phyloP scores from a whole-genome alignment of 2,113 vertebrate genomes.

The Apus apus region DNA sequence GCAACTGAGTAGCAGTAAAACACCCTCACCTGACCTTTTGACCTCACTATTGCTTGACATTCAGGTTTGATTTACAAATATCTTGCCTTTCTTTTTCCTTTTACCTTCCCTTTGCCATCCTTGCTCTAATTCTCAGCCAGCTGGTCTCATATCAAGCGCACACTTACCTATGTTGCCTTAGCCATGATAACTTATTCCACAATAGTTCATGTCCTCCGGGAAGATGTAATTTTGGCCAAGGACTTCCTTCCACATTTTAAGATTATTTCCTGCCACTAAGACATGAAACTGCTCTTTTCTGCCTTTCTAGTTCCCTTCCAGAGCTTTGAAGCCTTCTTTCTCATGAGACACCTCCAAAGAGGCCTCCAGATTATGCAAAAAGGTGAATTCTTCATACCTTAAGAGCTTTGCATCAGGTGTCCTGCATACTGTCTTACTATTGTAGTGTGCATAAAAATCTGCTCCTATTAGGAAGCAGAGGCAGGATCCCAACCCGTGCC shows the following conservation, averaged over 20 bases:
- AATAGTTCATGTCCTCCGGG: not conserved
- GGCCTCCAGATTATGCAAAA: not conserved
- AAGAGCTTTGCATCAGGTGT: not conserved
- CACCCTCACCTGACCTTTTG: not conserved
- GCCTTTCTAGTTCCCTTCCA: not conserved
- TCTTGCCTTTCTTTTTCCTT: not conserved
- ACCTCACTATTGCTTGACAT: not conserved
- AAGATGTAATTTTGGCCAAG: not conserved
- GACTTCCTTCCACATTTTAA: not conserved
- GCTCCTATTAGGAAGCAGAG: not conserved
- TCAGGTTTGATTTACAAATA: not conserved
- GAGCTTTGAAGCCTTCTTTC: not conserved
- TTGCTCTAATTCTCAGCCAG: not conserved
- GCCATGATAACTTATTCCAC: not conserved
- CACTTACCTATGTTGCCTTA: not conserved
- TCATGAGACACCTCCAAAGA: not conserved
- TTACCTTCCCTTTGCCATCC: not conserved
- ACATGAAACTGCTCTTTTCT: not conserved
- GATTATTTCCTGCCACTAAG: not conserved
- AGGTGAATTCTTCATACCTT: accelerated
- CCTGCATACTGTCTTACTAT: not conserved
- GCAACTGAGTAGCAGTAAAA: not conserved
- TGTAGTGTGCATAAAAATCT: not conserved
- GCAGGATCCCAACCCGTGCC: not conserved
- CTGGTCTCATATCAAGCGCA: not conserved